A percentile compares a stretch with the other conserved stretches of the same genome.
These are phyloP conservation scores for Calliphora vicina DNA, from an alignment of 1,140 invertebrate species.

Conservation along the genomic window DNA sequence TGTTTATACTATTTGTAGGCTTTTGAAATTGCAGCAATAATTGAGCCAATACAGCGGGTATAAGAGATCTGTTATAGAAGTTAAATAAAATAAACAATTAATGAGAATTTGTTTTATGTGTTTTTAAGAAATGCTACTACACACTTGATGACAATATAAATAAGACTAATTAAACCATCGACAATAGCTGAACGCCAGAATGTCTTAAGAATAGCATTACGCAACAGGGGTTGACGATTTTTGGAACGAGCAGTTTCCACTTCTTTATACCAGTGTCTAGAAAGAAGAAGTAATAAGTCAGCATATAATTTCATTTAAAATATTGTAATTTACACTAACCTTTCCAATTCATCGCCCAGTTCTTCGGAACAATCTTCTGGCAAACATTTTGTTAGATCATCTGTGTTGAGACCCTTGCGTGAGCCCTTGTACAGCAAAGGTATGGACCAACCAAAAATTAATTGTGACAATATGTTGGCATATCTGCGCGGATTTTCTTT, in stretches of 20 bases:
- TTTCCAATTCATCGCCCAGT: conserved; percentile 60
- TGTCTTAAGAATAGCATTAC: conserved; percentile 62
- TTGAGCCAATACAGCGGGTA: conserved; percentile 64
- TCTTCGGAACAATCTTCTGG: conserved; percentile 57
- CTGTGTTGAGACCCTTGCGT: conserved; percentile 51
- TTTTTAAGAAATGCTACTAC: conserved; percentile 39
- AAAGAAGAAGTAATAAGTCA: conserved; percentile 27
- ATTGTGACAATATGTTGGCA: conserved; percentile 60
- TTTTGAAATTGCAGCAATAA: conserved; percentile 60
- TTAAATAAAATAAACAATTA: conserved; percentile 24
- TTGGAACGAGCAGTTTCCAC: conserved; percentile 56
- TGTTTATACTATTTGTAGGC: background rate
- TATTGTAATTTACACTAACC: conserved; percentile 46
- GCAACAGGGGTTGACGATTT: conserved; percentile 60
- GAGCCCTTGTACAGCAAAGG: conserved; percentile 59
- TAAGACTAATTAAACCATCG: conserved; percentile 62
- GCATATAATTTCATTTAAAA: background rate
- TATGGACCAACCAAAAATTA: conserved; percentile 61
- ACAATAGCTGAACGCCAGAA: conserved; percentile 63
- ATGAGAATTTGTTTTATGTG: conserved; percentile 16
- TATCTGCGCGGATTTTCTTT: conserved; percentile 55
- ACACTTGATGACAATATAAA: conserved; percentile 64
- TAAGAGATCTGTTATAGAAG: conserved; percentile 59
- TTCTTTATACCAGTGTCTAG: conserved; percentile 67
- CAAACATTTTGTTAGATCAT: conserved; percentile 60